These are phyloP conservation scores for Drosophila saltans DNA, from an alignment of 1,140 invertebrate species.

Conservation along the genomic window DNA sequence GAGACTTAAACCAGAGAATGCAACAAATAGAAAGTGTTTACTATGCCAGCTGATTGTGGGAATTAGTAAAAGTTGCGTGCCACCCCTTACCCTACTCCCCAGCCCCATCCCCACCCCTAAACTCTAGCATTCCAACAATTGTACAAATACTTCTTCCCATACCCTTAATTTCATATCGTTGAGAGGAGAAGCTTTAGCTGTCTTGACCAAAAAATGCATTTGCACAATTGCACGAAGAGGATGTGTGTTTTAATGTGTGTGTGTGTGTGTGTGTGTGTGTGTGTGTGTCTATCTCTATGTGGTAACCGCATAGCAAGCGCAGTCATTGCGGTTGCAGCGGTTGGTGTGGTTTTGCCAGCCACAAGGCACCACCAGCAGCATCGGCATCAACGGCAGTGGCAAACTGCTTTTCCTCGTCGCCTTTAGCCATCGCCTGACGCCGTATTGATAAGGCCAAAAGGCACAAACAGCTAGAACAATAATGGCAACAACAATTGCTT, in stretches of 20 bases:
- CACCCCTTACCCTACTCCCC: neutral
- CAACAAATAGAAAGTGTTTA: conserved; percentile 1
- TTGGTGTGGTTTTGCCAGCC: conserved; percentile 48
- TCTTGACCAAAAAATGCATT: conserved; percentile 44
- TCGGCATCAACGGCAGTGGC: conserved; percentile 14
- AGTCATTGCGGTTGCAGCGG: conserved; percentile 60
- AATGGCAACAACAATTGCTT: neutral
- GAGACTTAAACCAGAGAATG: neutral
- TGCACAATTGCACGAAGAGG: conserved; percentile 31
- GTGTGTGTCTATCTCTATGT: conserved; percentile 18
- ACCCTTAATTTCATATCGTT: neutral
- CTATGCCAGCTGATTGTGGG: neutral
- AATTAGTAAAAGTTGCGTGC: conserved; percentile 3
- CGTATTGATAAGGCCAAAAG: conserved; percentile 48
- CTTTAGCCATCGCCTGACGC: conserved; percentile 45
- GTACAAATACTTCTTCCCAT: neutral
- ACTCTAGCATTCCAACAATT: no score
- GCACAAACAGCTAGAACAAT: neutral
- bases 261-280: conserved; percentile 14
- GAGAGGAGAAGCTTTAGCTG: conserved; percentile 7
- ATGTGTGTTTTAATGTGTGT: conserved; percentile 20
- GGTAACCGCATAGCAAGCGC: conserved; percentile 54
- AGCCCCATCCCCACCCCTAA: neutral
- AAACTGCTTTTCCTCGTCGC: conserved; percentile 53
- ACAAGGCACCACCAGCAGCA: conserved; percentile 24